Base-by-base conservation (phyloP, 2,888 invertebrate species). In the Caenorhabditis macrosperma region DNA sequence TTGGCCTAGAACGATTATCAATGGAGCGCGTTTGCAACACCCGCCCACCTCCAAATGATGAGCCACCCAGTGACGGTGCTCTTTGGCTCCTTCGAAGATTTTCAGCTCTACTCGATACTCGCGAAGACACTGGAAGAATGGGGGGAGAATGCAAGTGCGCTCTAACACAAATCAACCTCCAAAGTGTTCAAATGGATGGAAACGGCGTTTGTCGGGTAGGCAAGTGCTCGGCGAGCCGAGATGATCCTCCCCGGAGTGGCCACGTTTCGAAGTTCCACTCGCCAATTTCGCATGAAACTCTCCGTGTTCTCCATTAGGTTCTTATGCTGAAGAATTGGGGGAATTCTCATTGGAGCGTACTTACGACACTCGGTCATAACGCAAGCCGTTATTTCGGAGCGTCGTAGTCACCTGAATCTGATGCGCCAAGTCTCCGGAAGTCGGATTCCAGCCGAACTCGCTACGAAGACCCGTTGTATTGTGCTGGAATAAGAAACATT, bases 131-230 rank as follows among this genome's bases (percentile, higher is more conserved):
- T 61, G 38, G 15, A 38, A 38, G 15, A 38, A 38, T 5, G 3
- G 9, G 38, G 15, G 12, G 9, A 12, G 38, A n/a, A n/a, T n/a
- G 38, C 38, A 38, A 38, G 38, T 38, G 38, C 15, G 6, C 38
- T 38, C 38, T 38, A 33, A 7, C 9, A 9, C 38, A 5, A 5
- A 38, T 9, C n/a, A n/a, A 38, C 38, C 38, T 38, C 46, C 12
- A 72, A n/a, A 30, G 63, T 72, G 41, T 63, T 63, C 55, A 63
- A 15, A 55, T 72, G 71, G 35, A 72, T 46, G 3, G 60, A 52
- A 30, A 72, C 63, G n/a, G 63, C 54, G 20, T 28, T 55, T 7
- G 17, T 44, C 41, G 71, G 71, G 61, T 72, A 46, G 41, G 44
- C 41, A n/a, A 63, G 46, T 26, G 44, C 63, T 33, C 71, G 54